Base-by-base conservation (phyloP, 92 coral and sea anemone genomes). In the Actinostola sp. region DNA sequence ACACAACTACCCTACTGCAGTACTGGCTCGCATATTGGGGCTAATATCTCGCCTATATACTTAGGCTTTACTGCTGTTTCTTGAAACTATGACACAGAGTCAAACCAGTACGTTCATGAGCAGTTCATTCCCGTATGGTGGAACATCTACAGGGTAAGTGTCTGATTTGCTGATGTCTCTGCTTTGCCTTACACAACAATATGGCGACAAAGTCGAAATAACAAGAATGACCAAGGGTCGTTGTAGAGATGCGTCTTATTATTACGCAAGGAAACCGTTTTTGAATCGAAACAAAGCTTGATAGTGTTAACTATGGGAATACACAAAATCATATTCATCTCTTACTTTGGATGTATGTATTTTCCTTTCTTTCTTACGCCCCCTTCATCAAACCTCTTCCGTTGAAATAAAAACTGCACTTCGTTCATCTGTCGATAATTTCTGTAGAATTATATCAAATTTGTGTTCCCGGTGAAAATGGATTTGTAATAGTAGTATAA, bases 101-200 rank as follows among this genome's bases (percentile, higher is more conserved):
- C 73, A 86, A 66, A 65, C 87, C 19, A 76, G 86, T 38, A 46
- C 88, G 48, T 69, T 66, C 60, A 54, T 69, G 84, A 74, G 83
- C 69, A 76, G 87, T 65, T 69, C 66, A 35, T 75, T 75, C 75
- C 79, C 54, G 20, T 63, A 79, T 70, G 80, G 79, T 21, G 87
- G 79, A 31, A 51, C 84, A 75, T 63, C 61, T 43, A 74, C 68
- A 30, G 92, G 92, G 92, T 86, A 71, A 81, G 92, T 48, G 48
- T 17, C 43, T 68, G 75, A 66, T 66, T 66, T 75, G 31, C 30
- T 8, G 21, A 19, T 53, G 33, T 43, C 36, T 54, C 38, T 63
- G 41, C 8, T 52, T 34, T 38, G 31, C 35, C n/a, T 33, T 36
- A 28, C 21, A n/a, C 7, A 23, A 57, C 83, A 67, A 77, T 77